Conservation (phyloP, 1,140 invertebrate genomes). For the Drosophila nebulosa region DNA sequence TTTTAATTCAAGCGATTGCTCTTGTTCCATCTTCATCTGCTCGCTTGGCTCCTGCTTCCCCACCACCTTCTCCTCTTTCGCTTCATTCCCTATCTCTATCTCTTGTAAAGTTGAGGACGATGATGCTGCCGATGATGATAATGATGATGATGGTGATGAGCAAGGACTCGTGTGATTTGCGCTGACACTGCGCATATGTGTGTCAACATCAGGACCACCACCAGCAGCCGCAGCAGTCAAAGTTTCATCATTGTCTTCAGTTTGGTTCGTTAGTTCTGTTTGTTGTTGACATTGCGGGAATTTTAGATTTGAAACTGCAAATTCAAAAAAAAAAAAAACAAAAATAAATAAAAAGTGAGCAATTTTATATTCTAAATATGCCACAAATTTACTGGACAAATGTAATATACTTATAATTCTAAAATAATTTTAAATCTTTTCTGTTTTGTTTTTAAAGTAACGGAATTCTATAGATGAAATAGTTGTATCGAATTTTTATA, state of each 20-base stretch:
- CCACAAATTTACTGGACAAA: background rate
- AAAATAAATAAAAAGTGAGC: too few relatives aligned
- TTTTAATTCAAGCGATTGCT: slow-evolving; percentile 52
- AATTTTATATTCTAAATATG: background rate
- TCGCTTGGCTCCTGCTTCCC: background rate
- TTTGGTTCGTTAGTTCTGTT: slow-evolving; percentile 38
- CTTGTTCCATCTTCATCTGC: slow-evolving; percentile 33
- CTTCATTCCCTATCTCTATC: background rate
- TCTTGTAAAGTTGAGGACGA: slow-evolving; percentile 11
- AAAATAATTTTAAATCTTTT: too few relatives aligned
- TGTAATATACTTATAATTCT: background rate
- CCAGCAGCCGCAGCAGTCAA: slow-evolving; percentile 35
- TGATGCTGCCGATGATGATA: slow-evolving; percentile 8
- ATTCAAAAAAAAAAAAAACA: background rate
- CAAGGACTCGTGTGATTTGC: slow-evolving; percentile 47
- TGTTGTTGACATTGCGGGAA: slow-evolving; percentile 43
- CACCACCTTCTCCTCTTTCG: background rate
- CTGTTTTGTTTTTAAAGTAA: too few relatives aligned
- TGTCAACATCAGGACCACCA: slow-evolving; percentile 49
- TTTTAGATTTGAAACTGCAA: slow-evolving; percentile 43
- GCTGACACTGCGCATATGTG: slow-evolving; percentile 77
- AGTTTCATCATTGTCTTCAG: slow-evolving; percentile 44
- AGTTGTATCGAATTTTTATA: too few relatives aligned
- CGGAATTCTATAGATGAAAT: too few relatives aligned
- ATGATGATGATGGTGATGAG: slow-evolving; percentile 3